Percentiles rank a stretch among this genome's conserved stretches.
Evolutionary conservation across 2,113 vertebrate species (phyloP).

Genomic region (Circaetus gallicus): DNA sequence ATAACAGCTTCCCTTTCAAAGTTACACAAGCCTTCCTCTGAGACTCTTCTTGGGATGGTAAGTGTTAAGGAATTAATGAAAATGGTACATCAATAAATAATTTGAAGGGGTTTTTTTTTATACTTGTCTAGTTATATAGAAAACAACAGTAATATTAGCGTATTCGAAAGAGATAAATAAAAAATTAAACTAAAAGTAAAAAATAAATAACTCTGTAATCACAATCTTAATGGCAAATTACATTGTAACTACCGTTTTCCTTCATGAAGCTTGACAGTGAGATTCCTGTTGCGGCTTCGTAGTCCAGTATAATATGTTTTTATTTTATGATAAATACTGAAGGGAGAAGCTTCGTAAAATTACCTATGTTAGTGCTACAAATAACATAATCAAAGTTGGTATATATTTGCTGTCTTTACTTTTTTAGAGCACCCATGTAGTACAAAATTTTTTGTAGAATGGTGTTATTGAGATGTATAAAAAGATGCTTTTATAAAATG

Average conservation of each 20-base stretch:
- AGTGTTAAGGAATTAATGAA: neutral
- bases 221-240: neutral
- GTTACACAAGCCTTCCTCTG: neutral
- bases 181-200: neutral
- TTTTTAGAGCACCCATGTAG: neutral
- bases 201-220: neutral
- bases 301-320: neutral
- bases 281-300: neutral
- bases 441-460: neutral
- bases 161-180: neutral
- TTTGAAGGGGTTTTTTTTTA: neutral
- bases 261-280: neutral
- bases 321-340: neutral
- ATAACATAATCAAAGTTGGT: neutral
- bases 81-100: neutral
- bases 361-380: neutral
- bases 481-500: neutral
- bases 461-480: neutral
- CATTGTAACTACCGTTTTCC: fast-evolving
- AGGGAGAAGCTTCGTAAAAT: neutral
- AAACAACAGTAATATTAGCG: neutral
- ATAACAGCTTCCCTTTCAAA: neutral
- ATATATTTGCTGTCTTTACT: neutral
- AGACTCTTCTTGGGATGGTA: neutral
- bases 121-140: neutral